These are phyloP conservation scores for Apamea epomidion DNA, from an alignment of 2,888 invertebrate genomes.

Conservation along the genomic window DNA sequence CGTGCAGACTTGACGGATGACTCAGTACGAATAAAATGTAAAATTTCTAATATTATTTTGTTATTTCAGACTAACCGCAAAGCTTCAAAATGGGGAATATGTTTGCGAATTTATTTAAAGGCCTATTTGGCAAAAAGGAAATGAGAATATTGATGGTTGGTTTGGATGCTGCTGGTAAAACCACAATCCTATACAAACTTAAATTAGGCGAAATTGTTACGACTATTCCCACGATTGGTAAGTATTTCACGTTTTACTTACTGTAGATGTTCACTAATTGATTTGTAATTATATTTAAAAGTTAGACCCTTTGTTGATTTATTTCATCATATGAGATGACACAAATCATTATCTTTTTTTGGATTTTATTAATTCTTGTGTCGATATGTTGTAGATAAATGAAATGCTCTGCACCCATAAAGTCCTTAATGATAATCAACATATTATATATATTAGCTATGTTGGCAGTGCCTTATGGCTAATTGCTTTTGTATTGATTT, in stretches of 20 bases:
- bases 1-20: slow-evolving; percentile 85
- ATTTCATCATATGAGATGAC: slow-evolving; percentile 15
- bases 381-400: slow-evolving; percentile 21
- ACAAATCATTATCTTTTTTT: neutral
- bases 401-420: neutral
- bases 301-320: slow-evolving; percentile 23
- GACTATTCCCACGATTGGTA: slow-evolving; percentile 99
- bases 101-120: slow-evolving; percentile 99
- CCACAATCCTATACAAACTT: slow-evolving; percentile 99
- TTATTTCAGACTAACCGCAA: slow-evolving; percentile 89
- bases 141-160: slow-evolving; percentile 99
- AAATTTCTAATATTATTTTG: slow-evolving; percentile 74
- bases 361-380: neutral
- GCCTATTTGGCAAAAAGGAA: slow-evolving; percentile 99
- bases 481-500: slow-evolving; percentile 47
- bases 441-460: slow-evolving; percentile 7
- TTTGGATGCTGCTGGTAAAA: slow-evolving; percentile 99
- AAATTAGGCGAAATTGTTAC: slow-evolving; percentile 99
- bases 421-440: slow-evolving; percentile 2
- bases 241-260: slow-evolving; percentile 80
- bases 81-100: slow-evolving; percentile 98
- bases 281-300: slow-evolving; percentile 21
- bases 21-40: slow-evolving; percentile 80
- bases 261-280: neutral
- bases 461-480: slow-evolving; percentile 38